Evolutionary conservation across 2,797 vertebrate genomes (phyloP).

Genomic region (Falco cherrug): DNA sequence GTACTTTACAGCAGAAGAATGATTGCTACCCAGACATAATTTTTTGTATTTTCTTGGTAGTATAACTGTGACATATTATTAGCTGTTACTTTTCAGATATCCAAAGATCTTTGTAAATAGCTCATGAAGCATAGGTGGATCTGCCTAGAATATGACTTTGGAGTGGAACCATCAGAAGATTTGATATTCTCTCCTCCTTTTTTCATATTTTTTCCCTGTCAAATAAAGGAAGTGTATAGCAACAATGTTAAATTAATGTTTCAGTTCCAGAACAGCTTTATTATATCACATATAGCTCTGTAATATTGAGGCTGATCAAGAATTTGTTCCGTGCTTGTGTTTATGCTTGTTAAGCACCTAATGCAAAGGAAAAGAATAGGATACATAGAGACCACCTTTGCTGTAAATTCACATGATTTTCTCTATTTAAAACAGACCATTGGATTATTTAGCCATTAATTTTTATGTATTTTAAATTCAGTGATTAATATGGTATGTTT

Average conservation of each 20-base stretch:
- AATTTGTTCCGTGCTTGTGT: background rate
- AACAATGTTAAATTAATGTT: background rate
- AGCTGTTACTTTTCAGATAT: background rate
- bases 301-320: background rate
- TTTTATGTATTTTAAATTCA: background rate
- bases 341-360: background rate
- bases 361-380: background rate
- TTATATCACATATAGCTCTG: background rate
- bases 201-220: background rate
- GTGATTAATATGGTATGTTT: conserved; percentile 16
- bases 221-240: background rate
- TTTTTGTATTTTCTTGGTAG: background rate
- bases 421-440: background rate
- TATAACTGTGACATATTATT: background rate
- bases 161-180: background rate
- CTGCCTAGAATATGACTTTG: background rate
- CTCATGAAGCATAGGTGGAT: background rate
- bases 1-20: background rate
- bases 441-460: background rate
- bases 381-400: background rate
- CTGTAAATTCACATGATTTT: background rate
- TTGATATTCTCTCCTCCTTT: background rate
- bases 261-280: background rate
- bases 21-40: background rate
- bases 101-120: background rate